phyloP scores from a whole-genome alignment of 2,113 vertebrate species.

The Sclerurus mexicanus region DNA sequence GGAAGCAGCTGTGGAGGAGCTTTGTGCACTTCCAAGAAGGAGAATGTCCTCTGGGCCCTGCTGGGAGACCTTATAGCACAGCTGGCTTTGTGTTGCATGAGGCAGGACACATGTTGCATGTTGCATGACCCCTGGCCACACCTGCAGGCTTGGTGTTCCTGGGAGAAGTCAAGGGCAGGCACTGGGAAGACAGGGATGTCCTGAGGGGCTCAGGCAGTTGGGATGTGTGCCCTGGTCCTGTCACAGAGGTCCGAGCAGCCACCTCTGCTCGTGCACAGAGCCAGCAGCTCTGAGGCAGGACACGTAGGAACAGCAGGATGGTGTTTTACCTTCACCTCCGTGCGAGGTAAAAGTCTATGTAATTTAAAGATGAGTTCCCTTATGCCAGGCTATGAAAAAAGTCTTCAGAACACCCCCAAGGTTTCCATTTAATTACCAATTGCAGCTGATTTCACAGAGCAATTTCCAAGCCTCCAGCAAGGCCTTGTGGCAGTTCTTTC shows the following conservation, averaged over 20 bases:
- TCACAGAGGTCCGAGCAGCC: background rate
- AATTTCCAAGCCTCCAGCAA: constrained; percentile 66
- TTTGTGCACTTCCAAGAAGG: background rate
- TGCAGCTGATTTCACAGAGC: constrained; percentile 61
- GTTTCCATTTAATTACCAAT: constrained; percentile 69
- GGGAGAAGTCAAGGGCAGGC: background rate
- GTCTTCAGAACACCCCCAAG: constrained; percentile 52
- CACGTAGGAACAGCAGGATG: background rate
- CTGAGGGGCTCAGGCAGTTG: background rate
- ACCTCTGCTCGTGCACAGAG: background rate
- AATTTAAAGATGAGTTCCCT: constrained; percentile 47
- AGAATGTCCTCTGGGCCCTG: background rate
- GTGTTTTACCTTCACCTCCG: background rate
- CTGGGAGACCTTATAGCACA: background rate
- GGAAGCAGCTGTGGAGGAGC: background rate
- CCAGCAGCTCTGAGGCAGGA: background rate
- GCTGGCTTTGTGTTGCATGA: background rate
- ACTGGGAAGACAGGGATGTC: background rate
- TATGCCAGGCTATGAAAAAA: constrained; percentile 2
- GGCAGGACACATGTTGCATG: background rate
- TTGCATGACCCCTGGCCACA: too few species aligned
- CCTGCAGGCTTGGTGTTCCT: background rate
- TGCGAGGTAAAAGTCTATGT: background rate
- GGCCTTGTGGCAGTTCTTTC: constrained; percentile 66
- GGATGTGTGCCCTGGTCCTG: background rate